Percentiles rank a stretch among this genome's conserved stretches.
Evolutionary conservation across 92 coral and sea anemone genomes (phyloP).

Genomic region (Micromussa lordhowensis): DNA sequence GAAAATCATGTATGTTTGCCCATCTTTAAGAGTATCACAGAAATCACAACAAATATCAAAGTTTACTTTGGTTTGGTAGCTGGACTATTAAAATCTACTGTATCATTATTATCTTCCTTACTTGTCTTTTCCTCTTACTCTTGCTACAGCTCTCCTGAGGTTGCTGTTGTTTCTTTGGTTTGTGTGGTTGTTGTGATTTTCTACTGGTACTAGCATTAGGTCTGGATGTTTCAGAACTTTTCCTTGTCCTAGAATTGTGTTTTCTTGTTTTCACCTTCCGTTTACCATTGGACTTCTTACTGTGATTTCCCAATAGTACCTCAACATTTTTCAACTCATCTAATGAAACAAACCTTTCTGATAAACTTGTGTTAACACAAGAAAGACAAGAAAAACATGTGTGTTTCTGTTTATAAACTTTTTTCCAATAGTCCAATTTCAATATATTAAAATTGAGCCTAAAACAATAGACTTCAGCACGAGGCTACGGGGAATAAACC

Average conservation of each 20-base stretch:
- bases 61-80: neutral
- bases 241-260: neutral
- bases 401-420: neutral
- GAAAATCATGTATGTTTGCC: too few relatives aligned
- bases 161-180: neutral
- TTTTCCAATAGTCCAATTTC: too few relatives aligned
- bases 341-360: neutral
- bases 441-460: too few relatives aligned
- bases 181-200: neutral
- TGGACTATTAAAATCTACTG: too few relatives aligned
- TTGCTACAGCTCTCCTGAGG: neutral
- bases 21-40: too few relatives aligned
- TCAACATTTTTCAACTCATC: constrained; percentile 30
- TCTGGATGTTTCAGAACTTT: neutral
- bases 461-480: too few relatives aligned
- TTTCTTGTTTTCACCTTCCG: neutral
- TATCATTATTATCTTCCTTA: neutral
- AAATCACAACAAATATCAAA: too few relatives aligned
- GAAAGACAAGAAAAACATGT: neutral
- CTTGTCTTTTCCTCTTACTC: neutral
- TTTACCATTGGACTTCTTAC: constrained; percentile 26
- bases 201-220: neutral
- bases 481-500: too few relatives aligned
- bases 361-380: too few relatives aligned
- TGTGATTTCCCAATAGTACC: constrained; percentile 23